Percentiles rank a stretch among this genome's conserved stretches.
Evolutionary conservation across 2,797 vertebrate genomes (phyloP).

Genomic region (Xiphorhynchus erythropygius): DNA sequence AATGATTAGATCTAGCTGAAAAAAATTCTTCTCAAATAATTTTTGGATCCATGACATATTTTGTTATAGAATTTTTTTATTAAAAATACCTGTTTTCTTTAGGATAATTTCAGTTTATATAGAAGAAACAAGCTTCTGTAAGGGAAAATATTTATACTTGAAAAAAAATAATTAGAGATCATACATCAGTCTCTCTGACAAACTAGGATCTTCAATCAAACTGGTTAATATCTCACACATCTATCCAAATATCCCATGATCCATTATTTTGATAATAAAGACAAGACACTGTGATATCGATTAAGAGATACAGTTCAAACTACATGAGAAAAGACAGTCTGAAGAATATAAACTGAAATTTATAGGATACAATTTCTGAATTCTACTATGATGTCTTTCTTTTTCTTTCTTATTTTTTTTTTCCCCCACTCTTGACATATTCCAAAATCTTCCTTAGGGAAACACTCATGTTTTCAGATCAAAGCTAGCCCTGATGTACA

Average conservation of each 20-base stretch:
- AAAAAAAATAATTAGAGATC: not conserved
- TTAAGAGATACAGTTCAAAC: not conserved
- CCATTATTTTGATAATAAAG: not conserved
- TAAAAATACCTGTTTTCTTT: not conserved
- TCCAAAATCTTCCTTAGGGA: not conserved
- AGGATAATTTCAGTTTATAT: not conserved
- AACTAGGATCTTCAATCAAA: not conserved
- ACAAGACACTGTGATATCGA: not conserved
- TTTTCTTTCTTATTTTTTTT: not conserved
- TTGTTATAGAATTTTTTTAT: not conserved
- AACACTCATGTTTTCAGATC: not conserved
- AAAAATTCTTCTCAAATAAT: not conserved
- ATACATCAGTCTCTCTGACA: not conserved
- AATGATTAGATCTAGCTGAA: not conserved
- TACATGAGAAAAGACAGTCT: not conserved
- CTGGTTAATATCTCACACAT: rapidly evolving
- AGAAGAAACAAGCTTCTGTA: not conserved
- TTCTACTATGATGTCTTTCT: not conserved
- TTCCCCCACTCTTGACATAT: not conserved
- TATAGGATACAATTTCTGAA: not conserved
- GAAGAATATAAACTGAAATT: not conserved
- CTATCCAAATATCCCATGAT: not conserved
- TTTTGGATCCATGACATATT: not conserved
- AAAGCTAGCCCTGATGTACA: not conserved
- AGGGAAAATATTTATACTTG: not conserved